A percentile compares a stretch with the other conserved stretches of the same genome.
phyloP scores from a whole-genome alignment of 2,888 invertebrate genomes.

The Endomychus coccineus region DNA sequence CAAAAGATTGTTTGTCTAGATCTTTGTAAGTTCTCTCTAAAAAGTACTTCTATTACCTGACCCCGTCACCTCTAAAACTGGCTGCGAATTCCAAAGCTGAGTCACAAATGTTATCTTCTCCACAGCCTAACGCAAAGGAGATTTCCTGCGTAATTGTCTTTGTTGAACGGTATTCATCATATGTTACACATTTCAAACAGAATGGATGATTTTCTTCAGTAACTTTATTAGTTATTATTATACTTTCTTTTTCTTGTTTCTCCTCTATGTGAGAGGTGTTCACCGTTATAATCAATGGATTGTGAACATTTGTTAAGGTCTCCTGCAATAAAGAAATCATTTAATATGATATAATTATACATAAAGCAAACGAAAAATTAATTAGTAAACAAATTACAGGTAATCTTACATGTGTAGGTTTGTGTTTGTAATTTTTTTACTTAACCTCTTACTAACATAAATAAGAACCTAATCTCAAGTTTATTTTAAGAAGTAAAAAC shows the following conservation, averaged over 20 bases:
- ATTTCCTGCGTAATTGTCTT: slow-evolving; percentile 26
- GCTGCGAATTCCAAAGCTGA: slow-evolving; percentile 27
- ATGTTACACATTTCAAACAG: slow-evolving; percentile 30
- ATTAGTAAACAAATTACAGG: too few species aligned
- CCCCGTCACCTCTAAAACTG: slow-evolving; percentile 23
- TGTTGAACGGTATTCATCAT: slow-evolving; percentile 25
- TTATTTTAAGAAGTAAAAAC: too few species aligned
- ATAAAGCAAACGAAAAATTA: too few species aligned
- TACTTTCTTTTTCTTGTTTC: slow-evolving; percentile 9
- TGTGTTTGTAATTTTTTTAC: too few species aligned
- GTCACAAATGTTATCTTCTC: slow-evolving; percentile 31
- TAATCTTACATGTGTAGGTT: too few species aligned
- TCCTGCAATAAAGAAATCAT: slow-evolving; percentile 10
- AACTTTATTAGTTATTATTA: slow-evolving; percentile 16
- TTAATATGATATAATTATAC: too few species aligned
- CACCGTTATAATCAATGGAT: slow-evolving; percentile 7
- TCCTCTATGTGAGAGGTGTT: slow-evolving; percentile 5
- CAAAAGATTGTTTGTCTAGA: too few species aligned
- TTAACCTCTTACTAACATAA: too few species aligned
- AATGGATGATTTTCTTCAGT: slow-evolving; percentile 23
- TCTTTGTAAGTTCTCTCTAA: too few species aligned
- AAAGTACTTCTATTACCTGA: slow-evolving; percentile 7
- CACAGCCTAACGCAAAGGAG: slow-evolving; percentile 35
- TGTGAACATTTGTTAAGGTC: slow-evolving; percentile 7
- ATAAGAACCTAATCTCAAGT: too few species aligned